Conservation (phyloP, 1,140 invertebrate species). For the Mya arenaria region DNA sequence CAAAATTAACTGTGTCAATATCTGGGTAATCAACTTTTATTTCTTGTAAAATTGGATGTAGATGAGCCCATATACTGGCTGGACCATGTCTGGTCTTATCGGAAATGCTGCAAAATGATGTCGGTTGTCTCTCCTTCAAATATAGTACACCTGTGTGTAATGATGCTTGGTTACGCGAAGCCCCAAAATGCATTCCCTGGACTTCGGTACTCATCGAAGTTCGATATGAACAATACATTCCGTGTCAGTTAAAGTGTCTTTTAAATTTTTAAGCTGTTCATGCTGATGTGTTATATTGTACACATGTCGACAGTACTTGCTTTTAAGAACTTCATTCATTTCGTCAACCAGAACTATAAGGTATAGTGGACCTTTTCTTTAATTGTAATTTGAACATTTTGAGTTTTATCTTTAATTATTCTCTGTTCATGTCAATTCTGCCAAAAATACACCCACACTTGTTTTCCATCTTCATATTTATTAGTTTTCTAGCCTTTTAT, state of each 20-base stretch:
- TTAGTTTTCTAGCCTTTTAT: background rate
- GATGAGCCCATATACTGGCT: conserved; percentile 59
- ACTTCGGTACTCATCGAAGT: conserved; percentile 47
- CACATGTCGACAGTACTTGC: conserved; percentile 49
- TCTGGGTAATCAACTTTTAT: conserved; percentile 75
- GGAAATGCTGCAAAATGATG: conserved; percentile 55
- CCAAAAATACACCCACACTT: conserved; percentile 24
- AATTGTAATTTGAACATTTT: conserved; percentile 27
- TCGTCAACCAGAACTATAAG: conserved; percentile 3
- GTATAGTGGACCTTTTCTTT: background rate
- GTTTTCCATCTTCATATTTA: conserved; percentile 18
- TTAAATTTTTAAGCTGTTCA: conserved; percentile 27
- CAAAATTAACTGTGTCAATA: conserved; percentile 82
- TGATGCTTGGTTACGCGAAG: conserved; percentile 36
- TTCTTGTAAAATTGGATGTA: conserved; percentile 52
- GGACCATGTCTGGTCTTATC: conserved; percentile 53
- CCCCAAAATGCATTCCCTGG: conserved; percentile 56
- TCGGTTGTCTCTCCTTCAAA: background rate
- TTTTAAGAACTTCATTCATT: conserved; percentile 1
- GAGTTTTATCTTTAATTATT: conserved; percentile 15
- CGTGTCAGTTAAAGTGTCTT: conserved; percentile 39
- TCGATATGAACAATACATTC: conserved; percentile 63
- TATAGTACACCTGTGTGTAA: conserved; percentile 39
- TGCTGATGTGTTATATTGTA: conserved; percentile 50
- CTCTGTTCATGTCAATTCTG: conserved; percentile 25